Evolutionary conservation across 37 sponge, comb jelly and placozoan species (phyloP).

Genomic region (Aplysina aerophoba): DNA sequence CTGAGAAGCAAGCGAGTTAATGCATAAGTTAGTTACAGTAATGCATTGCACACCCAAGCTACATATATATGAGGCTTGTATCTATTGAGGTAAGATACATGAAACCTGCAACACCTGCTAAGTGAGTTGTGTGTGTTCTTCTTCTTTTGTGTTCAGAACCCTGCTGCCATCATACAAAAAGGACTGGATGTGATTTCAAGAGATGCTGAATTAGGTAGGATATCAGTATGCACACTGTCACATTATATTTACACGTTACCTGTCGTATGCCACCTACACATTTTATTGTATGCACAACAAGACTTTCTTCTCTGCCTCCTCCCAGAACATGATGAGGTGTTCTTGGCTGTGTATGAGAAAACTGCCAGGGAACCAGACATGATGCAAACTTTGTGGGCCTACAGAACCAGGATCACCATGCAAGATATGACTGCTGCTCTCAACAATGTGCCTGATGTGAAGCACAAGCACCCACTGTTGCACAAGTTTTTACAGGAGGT

Average conservation of each 20-base stretch:
- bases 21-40: too few relatives aligned
- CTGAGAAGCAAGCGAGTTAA: too few relatives aligned
- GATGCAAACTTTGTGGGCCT: constrained; percentile 69
- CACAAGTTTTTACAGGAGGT: constrained; percentile 66
- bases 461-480: constrained; percentile 52
- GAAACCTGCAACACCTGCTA: too few relatives aligned
- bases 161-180: constrained; percentile 13
- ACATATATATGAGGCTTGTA: too few relatives aligned
- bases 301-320: neutral
- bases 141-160: neutral
- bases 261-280: too few relatives aligned
- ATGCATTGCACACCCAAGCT: too few relatives aligned
- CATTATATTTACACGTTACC: too few relatives aligned
- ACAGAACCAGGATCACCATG: constrained; percentile 56
- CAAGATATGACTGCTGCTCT: constrained; percentile 56
- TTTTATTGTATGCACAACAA: neutral
- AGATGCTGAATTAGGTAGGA: constrained; percentile 65
- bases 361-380: constrained; percentile 8
- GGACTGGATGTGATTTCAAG: constrained; percentile 46
- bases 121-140: neutral
- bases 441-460: constrained; percentile 18
- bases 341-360: constrained; percentile 67
- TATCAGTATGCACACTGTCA: neutral
- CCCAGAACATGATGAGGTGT: constrained; percentile 68
- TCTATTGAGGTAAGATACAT: too few relatives aligned